Evolutionary conservation across 2,888 invertebrate species (phyloP).

Genomic region (Melinaea marsaeus): DNA sequence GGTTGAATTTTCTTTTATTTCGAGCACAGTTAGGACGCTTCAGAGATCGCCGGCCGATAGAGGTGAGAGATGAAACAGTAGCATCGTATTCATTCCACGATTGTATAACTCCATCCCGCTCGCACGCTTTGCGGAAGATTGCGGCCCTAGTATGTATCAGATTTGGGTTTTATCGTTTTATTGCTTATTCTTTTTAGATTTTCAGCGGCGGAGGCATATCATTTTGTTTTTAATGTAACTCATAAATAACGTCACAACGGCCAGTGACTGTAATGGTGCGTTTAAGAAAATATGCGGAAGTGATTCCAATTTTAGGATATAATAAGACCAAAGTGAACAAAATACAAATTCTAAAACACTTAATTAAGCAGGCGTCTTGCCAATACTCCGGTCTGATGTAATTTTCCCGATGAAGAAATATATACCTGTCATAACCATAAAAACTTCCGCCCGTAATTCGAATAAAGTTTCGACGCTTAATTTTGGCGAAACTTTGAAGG

Average conservation of each 20-base stretch:
- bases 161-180: slow-evolving; percentile 79
- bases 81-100: slow-evolving; percentile 73
- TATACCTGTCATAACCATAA: slow-evolving; percentile 29
- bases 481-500: slow-evolving; percentile 45
- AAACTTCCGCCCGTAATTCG: slow-evolving; percentile 30
- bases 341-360: slow-evolving; percentile 34
- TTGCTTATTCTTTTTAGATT: slow-evolving; percentile 79
- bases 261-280: slow-evolving; percentile 69
- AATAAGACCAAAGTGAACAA: slow-evolving; percentile 30
- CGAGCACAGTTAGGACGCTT: slow-evolving; percentile 70
- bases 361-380: slow-evolving; percentile 40
- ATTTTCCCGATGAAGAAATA: slow-evolving; percentile 25
- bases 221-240: slow-evolving; percentile 75
- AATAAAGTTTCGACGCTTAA: slow-evolving; percentile 33
- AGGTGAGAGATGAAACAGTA: slow-evolving; percentile 79
- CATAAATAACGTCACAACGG: slow-evolving; percentile 72
- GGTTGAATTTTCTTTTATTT: slow-evolving; percentile 62
- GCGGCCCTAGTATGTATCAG: slow-evolving; percentile 76
- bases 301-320: slow-evolving; percentile 53
- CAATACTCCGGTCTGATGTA: slow-evolving; percentile 27
- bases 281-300: slow-evolving; percentile 68
- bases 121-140: slow-evolving; percentile 70
- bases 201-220: slow-evolving; percentile 77
- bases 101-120: slow-evolving; percentile 66
- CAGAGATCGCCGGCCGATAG: slow-evolving; percentile 73